Conservation (phyloP, 2,888 invertebrate species). For the Elysia crispata region DNA sequence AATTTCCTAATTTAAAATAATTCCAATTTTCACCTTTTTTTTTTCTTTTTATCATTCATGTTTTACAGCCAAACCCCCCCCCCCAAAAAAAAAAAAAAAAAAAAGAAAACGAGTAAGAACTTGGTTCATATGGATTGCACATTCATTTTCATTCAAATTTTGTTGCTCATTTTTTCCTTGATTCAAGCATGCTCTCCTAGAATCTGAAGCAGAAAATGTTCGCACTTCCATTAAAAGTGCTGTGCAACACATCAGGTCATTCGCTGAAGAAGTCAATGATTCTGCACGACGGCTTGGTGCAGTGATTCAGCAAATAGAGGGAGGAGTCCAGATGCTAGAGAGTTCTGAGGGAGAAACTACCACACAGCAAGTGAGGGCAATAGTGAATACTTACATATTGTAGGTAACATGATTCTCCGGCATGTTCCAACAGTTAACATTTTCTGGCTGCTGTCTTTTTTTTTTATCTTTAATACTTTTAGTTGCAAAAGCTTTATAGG, state of each 20-base stretch:
- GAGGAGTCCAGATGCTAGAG: slow-evolving; percentile 65
- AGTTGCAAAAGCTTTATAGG: too few species aligned
- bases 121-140: too few species aligned
- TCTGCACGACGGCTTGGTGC: slow-evolving; percentile 79
- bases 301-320: slow-evolving; percentile 77
- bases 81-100: too few species aligned
- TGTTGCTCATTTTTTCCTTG: not conserved
- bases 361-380: slow-evolving; percentile 57
- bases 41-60: too few species aligned
- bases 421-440: not conserved
- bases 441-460: too few species aligned
- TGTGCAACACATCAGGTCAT: slow-evolving; percentile 80
- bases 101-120: too few species aligned
- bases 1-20: too few species aligned
- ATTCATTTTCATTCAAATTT: not conserved
- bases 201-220: slow-evolving; percentile 81
- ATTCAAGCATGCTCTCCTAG: slow-evolving; percentile 79
- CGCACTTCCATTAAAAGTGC: slow-evolving; percentile 79
- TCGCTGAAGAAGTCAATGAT: slow-evolving; percentile 80
- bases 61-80: too few species aligned
- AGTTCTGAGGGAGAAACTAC: slow-evolving; percentile 60
- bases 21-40: too few species aligned
- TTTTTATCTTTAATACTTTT: too few species aligned
- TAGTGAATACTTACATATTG: not conserved
- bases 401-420: not conserved